A percentile compares a stretch with the other conserved stretches of the same genome.
phyloP scores from a whole-genome alignment of 2,113 vertebrate genomes.

The Epinephelus lanceolatus region DNA sequence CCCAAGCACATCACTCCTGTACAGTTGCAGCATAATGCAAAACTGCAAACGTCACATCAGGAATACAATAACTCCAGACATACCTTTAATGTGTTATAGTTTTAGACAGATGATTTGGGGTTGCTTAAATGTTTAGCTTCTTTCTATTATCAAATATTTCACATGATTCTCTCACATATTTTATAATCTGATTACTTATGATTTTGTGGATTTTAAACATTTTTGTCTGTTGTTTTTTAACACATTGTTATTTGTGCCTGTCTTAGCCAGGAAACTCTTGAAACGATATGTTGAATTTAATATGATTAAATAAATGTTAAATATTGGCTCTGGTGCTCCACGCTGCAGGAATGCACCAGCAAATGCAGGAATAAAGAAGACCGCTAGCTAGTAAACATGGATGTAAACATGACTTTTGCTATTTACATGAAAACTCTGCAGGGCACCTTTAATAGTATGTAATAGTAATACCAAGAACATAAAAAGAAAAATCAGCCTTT shows the following conservation, averaged over 20 bases:
- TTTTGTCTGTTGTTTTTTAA: background rate
- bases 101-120: background rate
- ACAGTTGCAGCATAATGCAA: background rate
- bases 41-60: background rate
- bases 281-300: background rate
- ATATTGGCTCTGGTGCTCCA: background rate
- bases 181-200: background rate
- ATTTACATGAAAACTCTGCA: too few relatives aligned
- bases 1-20: constrained; percentile 57
- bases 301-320: background rate
- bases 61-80: background rate
- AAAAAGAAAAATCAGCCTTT: too few relatives aligned
- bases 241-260: background rate
- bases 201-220: background rate
- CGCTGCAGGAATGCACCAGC: background rate
- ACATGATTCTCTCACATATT: background rate
- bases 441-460: too few relatives aligned
- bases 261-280: background rate
- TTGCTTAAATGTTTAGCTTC: background rate
- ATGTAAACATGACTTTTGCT: too few relatives aligned
- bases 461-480: too few relatives aligned
- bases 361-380: too few relatives aligned
- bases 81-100: background rate
- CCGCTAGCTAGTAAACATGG: too few relatives aligned
- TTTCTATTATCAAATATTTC: background rate